Percentiles rank a stretch among this genome's conserved stretches.
These are phyloP conservation scores for Lasioglossum figueresi DNA, from an alignment of 2,888 invertebrate species.

Conservation along the genomic window DNA sequence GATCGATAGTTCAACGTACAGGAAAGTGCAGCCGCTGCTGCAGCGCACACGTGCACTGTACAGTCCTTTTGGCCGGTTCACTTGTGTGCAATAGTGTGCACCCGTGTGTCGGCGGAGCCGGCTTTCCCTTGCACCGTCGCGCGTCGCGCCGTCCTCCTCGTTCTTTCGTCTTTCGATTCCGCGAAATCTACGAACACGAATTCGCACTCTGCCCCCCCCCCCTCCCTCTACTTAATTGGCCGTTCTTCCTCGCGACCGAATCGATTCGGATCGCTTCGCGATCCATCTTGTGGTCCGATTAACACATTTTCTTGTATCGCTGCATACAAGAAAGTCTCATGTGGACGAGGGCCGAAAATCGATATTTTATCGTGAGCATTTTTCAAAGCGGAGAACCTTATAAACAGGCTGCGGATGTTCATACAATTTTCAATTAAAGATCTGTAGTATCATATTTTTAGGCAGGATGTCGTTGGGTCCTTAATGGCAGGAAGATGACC, in stretches of 20 bases:
- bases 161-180: conserved; percentile 23
- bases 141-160: background rate
- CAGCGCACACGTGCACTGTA: conserved; percentile 57
- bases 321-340: background rate
- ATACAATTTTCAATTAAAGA: no score
- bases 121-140: background rate
- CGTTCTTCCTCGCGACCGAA: background rate
- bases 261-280: background rate
- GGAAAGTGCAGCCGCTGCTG: conserved; percentile 73
- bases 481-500: no score
- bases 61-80: conserved; percentile 48
- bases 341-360: no score
- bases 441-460: no score
- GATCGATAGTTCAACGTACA: conserved; percentile 83
- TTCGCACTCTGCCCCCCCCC: conserved; percentile 11
- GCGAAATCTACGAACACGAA: conserved; percentile 33
- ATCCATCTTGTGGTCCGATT: background rate
- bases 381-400: no score
- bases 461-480: no score
- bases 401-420: no score
- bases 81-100: conserved; percentile 16
- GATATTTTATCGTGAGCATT: no score
- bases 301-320: background rate
- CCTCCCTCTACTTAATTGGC: conserved; percentile 20
- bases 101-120: background rate